Percentiles rank a stretch among this genome's conserved stretches.
phyloP scores from a whole-genome alignment of 1,140 invertebrate genomes.

The Sminthurinus signatus region DNA sequence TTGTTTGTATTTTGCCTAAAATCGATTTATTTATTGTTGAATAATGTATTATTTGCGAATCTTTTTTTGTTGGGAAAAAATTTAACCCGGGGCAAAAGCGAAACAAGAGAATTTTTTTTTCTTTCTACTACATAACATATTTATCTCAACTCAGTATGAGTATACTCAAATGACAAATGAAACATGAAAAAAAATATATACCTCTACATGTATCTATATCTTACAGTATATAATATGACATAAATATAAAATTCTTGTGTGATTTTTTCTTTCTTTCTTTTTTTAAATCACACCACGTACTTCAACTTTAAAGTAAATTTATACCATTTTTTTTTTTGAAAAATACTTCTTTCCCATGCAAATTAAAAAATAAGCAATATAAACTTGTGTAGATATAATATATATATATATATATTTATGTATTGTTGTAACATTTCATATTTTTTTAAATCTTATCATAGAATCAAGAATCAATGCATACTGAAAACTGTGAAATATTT shows the following conservation, averaged over 20 bases:
- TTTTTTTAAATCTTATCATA: too few relatives aligned
- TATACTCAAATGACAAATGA: constrained; percentile 7
- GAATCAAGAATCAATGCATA: constrained; percentile 8
- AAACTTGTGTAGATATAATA: neutral
- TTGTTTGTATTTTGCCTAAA: constrained; percentile 8
- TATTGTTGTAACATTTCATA: neutral
- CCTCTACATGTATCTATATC: too few relatives aligned
- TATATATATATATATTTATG: neutral
- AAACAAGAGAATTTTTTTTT: constrained; percentile 3
- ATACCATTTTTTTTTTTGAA: too few relatives aligned
- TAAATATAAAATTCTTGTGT: constrained; percentile 14
- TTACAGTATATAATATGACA: neutral
- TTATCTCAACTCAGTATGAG: too few relatives aligned
- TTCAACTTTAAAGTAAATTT: too few relatives aligned
- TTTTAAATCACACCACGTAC: too few relatives aligned
- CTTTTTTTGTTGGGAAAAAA: too few relatives aligned
- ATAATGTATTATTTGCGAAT: constrained; percentile 8
- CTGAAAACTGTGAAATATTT: constrained; percentile 5
- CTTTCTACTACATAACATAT: too few relatives aligned
- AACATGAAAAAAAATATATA: constrained; percentile 12
- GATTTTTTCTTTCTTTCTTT: too few relatives aligned
- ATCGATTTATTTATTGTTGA: constrained; percentile 11
- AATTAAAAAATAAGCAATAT: constrained; percentile 2
- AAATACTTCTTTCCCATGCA: constrained; percentile 4
- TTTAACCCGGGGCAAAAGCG: constrained; percentile 7